These are phyloP conservation scores for Microcaecilia unicolor DNA, from an alignment of 2,797 vertebrate genomes.

Conservation along the genomic window DNA sequence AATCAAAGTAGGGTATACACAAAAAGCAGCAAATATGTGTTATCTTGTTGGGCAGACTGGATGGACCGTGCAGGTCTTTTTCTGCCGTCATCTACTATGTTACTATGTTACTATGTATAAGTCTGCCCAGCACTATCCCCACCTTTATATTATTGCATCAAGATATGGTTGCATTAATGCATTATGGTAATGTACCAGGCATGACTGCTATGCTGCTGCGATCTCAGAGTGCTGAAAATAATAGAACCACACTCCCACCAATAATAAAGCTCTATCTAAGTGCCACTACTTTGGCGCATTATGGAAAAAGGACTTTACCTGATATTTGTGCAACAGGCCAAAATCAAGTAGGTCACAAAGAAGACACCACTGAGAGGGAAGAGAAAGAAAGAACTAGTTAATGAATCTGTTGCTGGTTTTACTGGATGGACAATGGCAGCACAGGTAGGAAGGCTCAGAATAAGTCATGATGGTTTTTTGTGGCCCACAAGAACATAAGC, in stretches of 20 bases:
- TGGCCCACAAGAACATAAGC: no score
- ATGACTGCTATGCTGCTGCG: background rate
- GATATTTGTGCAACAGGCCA: slow-evolving; percentile 78
- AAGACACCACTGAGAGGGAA: slow-evolving; percentile 76
- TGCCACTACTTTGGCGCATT: background rate
- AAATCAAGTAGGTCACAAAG: slow-evolving; percentile 79
- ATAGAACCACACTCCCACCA: background rate
- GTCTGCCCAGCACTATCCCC: no score
- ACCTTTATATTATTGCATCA: background rate
- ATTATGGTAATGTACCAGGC: background rate
- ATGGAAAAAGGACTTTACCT: slow-evolving; percentile 46
- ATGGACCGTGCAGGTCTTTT: no score
- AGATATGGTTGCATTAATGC: background rate
- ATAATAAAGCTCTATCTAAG: background rate
- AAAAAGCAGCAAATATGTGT: no score
- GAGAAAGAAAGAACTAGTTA: background rate
- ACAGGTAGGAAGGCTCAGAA: no score
- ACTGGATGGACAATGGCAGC: no score
- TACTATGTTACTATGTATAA: no score
- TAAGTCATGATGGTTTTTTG: no score
- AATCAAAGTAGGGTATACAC: no score
- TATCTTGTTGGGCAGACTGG: no score
- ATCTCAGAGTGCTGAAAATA: background rate
- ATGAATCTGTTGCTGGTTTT: background rate
- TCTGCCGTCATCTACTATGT: no score